Base-by-base conservation (phyloP, 2,797 vertebrate species). In the Sebastes steindachneri region DNA sequence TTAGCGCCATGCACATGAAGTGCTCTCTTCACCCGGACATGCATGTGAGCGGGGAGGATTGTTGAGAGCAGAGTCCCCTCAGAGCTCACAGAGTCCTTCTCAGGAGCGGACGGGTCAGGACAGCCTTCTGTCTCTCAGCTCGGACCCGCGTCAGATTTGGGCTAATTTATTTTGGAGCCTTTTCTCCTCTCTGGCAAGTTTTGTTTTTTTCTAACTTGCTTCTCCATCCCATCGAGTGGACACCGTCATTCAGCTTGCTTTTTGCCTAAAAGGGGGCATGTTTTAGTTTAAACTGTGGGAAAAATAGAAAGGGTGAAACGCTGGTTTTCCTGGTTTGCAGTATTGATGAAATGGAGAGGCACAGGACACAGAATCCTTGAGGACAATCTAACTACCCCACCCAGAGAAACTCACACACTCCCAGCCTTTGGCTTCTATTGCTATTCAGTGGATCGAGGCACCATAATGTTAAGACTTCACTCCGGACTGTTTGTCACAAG, bases 1-100 rank as follows among this genome's bases (percentile, higher is more conserved):
- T 95, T 95, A 95, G 92, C 68, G 76, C 84, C 80, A 81, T 85
- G 90, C 89, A 84, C 89, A 90, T 91, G 91, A 95, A 93, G 93
- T 85, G 88, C 91, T 94, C 89, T 88, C 90, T 89, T 87, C 85
- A 87, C 66, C 80, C 73, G 60, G 85, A 89, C 89, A 82, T 84
- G 84, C 86, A 89, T 88, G 93, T 83, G 84, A 91, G 92, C 14
- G 57, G 83, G 87, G 59, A 84, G 79, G 86, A 85, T 71, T 80
- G 82, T 87, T 63, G 79, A 80, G 88, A 90, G 79, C 73, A 75
- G 83, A 82, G 63, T 89, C 87, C 48, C 59, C 79, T 88, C 89
- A 92, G 85, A 88, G 83, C 87, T 77, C 75, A 15, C 58, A 59
- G 31, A 90, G 82, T 89, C 85, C 51, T 41, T 78, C 75, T 80